Evolutionary conservation across 2,113 vertebrate genomes (phyloP).

Genomic region (Amblyopsis rosae): DNA sequence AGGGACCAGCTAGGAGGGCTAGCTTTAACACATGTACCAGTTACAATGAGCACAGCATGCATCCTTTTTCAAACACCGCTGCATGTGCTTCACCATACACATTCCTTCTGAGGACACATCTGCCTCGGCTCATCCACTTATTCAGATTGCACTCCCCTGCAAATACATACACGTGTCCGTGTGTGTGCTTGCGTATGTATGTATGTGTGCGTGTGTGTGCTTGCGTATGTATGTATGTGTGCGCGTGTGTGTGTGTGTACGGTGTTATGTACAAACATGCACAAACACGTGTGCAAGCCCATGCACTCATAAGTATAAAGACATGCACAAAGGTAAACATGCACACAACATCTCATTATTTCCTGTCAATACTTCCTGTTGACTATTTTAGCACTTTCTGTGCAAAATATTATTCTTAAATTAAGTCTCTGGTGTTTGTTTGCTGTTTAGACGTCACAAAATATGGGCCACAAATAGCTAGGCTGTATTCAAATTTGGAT

Average conservation of each 20-base stretch:
- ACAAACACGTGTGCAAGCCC: conserved; percentile 7
- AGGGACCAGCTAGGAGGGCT: conserved; percentile 45
- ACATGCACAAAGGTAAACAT: background rate
- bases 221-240: too few species aligned
- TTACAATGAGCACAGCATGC: conserved; percentile 63
- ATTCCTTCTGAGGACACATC: conserved; percentile 69
- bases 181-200: too few species aligned
- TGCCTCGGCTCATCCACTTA: conserved; percentile 50
- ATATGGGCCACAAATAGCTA: conserved; percentile 9
- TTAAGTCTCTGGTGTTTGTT: background rate
- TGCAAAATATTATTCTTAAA: background rate
- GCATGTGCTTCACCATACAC: conserved; percentile 31
- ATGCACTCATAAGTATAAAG: background rate
- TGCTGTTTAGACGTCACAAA: conserved; percentile 6
- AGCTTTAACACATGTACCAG: conserved; percentile 66
- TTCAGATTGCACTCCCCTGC: conserved; percentile 38
- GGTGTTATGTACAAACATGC: conserved; percentile 11
- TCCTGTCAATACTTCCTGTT: background rate
- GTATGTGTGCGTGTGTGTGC: too few species aligned
- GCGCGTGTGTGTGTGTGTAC: too few species aligned
- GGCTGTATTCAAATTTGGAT: too few species aligned
- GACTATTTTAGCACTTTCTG: conserved; percentile 7
- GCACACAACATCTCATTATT: background rate
- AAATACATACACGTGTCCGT: background rate
- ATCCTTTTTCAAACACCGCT: conserved; percentile 58